Percentiles rank a stretch among this genome's conserved stretches.
Conservation (phyloP, 1,140 invertebrate genomes). For the Drosophila bocqueti region DNA sequence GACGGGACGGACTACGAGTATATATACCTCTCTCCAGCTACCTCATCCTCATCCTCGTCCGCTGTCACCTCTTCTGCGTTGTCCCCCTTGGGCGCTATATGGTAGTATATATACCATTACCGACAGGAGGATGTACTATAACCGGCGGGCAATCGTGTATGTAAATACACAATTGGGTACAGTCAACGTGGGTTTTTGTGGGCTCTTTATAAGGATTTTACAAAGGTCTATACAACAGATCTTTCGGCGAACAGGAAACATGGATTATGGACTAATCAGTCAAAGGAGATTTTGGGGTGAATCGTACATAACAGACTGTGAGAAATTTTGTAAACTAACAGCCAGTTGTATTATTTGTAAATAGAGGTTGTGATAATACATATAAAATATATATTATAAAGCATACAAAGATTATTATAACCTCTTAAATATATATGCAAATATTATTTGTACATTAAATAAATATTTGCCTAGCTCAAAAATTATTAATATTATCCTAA, state of each 20-base stretch:
- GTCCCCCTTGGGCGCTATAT: constrained; percentile 13
- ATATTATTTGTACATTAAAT: not conserved
- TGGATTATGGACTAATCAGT: not conserved
- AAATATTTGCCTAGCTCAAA: fast-evolving
- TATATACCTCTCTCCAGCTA: constrained; percentile 21
- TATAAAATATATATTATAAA: not conserved
- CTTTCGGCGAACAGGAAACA: not conserved
- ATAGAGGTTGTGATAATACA: too few relatives aligned
- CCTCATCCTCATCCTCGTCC: constrained; percentile 2
- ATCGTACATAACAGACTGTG: not conserved
- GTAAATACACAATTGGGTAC: constrained; percentile 8
- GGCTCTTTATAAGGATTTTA: not conserved
- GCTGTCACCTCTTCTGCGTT: constrained; percentile 3
- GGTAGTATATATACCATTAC: constrained; percentile 21
- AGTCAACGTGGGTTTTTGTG: not conserved
- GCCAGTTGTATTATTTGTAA: not conserved
- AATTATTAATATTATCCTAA: too few relatives aligned
- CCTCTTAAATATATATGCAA: too few relatives aligned
- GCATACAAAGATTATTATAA: too few relatives aligned
- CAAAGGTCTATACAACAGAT: constrained; percentile 10
- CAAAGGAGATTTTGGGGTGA: constrained; percentile 2
- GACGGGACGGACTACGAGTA: constrained; percentile 29
- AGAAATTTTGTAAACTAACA: not conserved
- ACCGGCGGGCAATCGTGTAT: constrained; percentile 20
- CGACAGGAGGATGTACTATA: constrained; percentile 19